Percentiles rank a stretch among this genome's conserved stretches.
These are phyloP conservation scores for Diplolepis rosae DNA, from an alignment of 2,888 invertebrate species.

Conservation along the genomic window DNA sequence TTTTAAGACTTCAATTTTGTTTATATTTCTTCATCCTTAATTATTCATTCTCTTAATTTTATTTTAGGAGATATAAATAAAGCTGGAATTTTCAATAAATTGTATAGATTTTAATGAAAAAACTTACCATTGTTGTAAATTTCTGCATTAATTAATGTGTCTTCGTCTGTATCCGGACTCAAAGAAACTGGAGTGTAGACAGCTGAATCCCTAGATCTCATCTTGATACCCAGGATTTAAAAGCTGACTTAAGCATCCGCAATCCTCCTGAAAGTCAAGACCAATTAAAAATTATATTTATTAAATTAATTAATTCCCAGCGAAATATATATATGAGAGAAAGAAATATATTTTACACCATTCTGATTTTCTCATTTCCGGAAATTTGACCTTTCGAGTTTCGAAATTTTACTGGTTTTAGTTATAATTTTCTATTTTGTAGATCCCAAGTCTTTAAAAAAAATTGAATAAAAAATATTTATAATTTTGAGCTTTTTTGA, in stretches of 20 bases:
- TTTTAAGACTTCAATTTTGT: too few relatives aligned
- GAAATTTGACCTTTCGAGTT: too few relatives aligned
- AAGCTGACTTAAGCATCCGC: conserved; percentile 25
- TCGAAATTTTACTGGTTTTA: too few relatives aligned
- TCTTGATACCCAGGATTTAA: conserved; percentile 48
- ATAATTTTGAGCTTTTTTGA: too few relatives aligned
- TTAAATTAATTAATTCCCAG: not conserved
- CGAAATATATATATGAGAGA: not conserved
- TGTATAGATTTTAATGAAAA: not conserved
- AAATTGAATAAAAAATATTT: too few relatives aligned
- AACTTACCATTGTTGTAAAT: conserved; percentile 69
- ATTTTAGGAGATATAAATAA: conserved; percentile 3
- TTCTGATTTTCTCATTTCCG: too few relatives aligned
- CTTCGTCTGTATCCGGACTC: conserved; percentile 71
- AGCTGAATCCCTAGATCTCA: conserved; percentile 69
- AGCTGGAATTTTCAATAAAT: not conserved
- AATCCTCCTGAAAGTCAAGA: conserved; percentile 14
- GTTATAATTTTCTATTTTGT: too few relatives aligned
- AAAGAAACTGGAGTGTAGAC: conserved; percentile 71
- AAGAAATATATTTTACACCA: not conserved
- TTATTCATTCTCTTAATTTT: too few relatives aligned
- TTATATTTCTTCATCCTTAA: too few relatives aligned
- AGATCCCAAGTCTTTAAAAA: too few relatives aligned
- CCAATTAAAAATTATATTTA: conserved; percentile 23
- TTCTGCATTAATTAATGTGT: conserved; percentile 70